These are phyloP conservation scores for Chymomyza procnemis DNA, from an alignment of 2,888 invertebrate genomes.

Conservation along the genomic window DNA sequence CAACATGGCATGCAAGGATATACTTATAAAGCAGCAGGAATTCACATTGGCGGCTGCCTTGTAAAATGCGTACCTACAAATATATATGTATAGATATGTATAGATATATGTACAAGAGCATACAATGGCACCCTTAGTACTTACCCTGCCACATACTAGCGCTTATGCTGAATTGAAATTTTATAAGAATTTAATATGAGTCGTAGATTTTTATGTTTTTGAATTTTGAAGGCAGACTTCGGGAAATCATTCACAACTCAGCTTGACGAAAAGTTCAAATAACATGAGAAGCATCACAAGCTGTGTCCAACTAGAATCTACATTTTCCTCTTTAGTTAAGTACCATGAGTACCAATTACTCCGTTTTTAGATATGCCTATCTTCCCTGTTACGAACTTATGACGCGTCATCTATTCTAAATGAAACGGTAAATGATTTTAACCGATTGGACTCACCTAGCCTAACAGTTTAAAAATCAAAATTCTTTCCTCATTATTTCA, in stretches of 20 bases:
- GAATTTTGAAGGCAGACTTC: not conserved
- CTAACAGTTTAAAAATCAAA: slow-evolving; percentile 22
- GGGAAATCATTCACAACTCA: not conserved
- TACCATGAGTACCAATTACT: too few species aligned
- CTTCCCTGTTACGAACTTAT: too few species aligned
- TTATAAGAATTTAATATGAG: slow-evolving; percentile 71
- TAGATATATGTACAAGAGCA: not conserved
- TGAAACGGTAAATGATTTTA: slow-evolving; percentile 33
- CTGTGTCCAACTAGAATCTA: too few species aligned
- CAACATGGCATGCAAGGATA: slow-evolving; percentile 13
- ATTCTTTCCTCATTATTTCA: slow-evolving; percentile 57
- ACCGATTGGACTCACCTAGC: slow-evolving; percentile 1
- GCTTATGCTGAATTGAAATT: slow-evolving; percentile 34
- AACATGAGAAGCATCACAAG: too few species aligned
- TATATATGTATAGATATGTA: slow-evolving; percentile 5
- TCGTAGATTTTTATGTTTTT: slow-evolving; percentile 51
- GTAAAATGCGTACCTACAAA: slow-evolving; percentile 45
- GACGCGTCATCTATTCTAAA: too few species aligned
- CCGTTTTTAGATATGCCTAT: too few species aligned
- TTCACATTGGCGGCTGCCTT: slow-evolving; percentile 26
- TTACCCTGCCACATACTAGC: not conserved
- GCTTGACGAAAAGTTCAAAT: not conserved
- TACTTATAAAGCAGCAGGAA: slow-evolving; percentile 42
- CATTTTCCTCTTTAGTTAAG: too few species aligned
- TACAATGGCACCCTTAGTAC: not conserved